Evolutionary conservation across 2,113 vertebrate species (phyloP).

Genomic region (Campylomormyrus numenius): DNA sequence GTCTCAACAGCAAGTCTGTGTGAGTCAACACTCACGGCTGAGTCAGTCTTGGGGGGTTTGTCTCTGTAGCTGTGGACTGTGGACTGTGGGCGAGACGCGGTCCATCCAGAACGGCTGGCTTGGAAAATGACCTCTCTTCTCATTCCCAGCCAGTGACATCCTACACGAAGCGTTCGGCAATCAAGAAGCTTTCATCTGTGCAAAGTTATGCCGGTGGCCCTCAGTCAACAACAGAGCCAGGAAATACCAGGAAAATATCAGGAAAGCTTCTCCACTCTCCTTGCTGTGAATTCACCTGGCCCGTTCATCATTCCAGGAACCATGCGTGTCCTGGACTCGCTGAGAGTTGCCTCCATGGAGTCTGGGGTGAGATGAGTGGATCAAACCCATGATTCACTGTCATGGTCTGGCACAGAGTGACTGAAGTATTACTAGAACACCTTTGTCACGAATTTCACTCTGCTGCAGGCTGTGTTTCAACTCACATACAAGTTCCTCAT

Average conservation of each 20-base stretch:
- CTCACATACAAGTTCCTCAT: background rate
- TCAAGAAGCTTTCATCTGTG: background rate
- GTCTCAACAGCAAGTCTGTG: background rate
- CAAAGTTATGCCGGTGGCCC: background rate
- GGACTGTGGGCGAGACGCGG: background rate
- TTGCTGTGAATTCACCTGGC: background rate
- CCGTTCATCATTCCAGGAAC: background rate
- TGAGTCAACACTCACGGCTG: background rate
- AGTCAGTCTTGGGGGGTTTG: background rate
- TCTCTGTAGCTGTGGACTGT: background rate
- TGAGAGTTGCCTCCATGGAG: background rate
- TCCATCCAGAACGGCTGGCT: background rate
- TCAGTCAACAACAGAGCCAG: background rate
- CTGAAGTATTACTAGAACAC: background rate
- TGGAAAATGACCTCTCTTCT: background rate
- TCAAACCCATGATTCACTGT: conserved; percentile 10
- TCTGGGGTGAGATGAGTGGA: background rate
- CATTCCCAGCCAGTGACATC: background rate
- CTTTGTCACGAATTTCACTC: conserved; percentile 20
- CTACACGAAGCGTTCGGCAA: background rate
- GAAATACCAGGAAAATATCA: background rate
- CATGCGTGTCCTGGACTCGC: background rate
- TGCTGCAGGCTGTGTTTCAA: background rate
- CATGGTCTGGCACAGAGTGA: background rate
- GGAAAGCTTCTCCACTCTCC: background rate